Evolutionary conservation across 1,140 invertebrate species (phyloP), one percentile per base, ranked within the genome.

Genomic region (Venustaconcha ellipsiformis): DNA sequence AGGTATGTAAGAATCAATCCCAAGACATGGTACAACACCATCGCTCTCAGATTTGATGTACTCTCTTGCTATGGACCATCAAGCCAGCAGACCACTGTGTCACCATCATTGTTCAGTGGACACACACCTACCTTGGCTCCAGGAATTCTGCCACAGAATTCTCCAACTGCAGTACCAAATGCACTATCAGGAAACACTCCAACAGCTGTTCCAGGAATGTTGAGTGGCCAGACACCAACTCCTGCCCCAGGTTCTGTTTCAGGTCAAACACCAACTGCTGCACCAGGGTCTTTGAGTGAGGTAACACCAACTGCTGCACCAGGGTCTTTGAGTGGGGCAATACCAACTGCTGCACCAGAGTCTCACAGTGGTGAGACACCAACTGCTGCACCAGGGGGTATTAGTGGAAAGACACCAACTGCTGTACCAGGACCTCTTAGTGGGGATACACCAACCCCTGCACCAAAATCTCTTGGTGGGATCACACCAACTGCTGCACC

Each of bases 11-110:
- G 79, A 14, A 79, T 83, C 55, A 56, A 69, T 30, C 77, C 83
- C 13, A 57, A 75, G 14, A 74, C 81, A 57, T 84, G 78, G 77
- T 72, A 83, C 57, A 66, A 77, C 20, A 67, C 57, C 14, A 76
- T 84, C 20, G 83, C 73, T 14, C 48, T 84, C 57, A 23, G 82
- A 59, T 83, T 84, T 70, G 79, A 84, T 57, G 37, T 84, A 0
- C 76, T 76, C 30, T 82, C 81, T n/a, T 84, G 83, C 58, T 78
- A 86, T 63, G 64, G 79, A 18, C 78, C 79, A 18, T 57, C 70
- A 12, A 37, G 72, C 23, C 70, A 60, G 14, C 78, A 37, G 56
- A 64, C 74, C 20, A 70, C 74, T 15, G 17, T 57, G 17, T 18
- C 59, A 17, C 73, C 74, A 15, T n/a, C 26, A 15, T 14, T 59